Evolutionary conservation across 2,113 vertebrate species (phyloP).

Genomic region (Chaetura pelagica): DNA sequence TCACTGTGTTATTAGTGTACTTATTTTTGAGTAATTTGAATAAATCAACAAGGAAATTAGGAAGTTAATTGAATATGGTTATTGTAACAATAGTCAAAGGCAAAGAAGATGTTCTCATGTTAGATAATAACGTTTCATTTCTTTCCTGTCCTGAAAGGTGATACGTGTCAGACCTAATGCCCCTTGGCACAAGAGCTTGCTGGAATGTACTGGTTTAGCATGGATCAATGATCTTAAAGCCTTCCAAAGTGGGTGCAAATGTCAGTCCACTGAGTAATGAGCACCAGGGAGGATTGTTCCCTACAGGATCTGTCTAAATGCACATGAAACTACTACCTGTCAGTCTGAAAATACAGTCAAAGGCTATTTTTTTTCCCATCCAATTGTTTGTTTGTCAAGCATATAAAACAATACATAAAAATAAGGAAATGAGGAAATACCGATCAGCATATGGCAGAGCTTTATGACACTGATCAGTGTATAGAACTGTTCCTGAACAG

Average conservation of each 20-base stretch:
- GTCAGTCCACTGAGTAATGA: constrained; percentile 63
- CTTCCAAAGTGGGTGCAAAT: constrained; percentile 68
- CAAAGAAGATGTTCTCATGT: constrained; percentile 37
- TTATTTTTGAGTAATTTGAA: background rate
- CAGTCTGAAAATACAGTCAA: constrained; percentile 31
- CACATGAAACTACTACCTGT: constrained; percentile 5
- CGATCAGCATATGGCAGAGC: background rate
- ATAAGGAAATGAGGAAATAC: constrained; percentile 37
- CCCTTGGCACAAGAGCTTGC: constrained; percentile 51
- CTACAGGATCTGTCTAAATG: constrained; percentile 60
- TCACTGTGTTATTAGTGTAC: background rate
- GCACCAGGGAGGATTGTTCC: constrained; percentile 28
- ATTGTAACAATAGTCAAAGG: background rate
- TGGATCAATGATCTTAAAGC: constrained; percentile 72
- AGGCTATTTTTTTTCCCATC: constrained; percentile 11
- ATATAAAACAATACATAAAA: constrained; percentile 7
- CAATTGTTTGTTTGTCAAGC: constrained; percentile 35
- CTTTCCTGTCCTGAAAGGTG: constrained; percentile 52
- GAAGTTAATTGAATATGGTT: constrained; percentile 11
- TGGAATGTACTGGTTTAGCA: constrained; percentile 68
- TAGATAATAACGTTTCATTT: constrained; percentile 34
- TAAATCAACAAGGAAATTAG: background rate
- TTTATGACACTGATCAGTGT: background rate
- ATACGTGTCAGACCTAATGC: constrained; percentile 60
- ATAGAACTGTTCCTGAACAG: background rate